Base-by-base conservation (phyloP, 2,113 vertebrate genomes). In the Heteronetta atricapilla region DNA sequence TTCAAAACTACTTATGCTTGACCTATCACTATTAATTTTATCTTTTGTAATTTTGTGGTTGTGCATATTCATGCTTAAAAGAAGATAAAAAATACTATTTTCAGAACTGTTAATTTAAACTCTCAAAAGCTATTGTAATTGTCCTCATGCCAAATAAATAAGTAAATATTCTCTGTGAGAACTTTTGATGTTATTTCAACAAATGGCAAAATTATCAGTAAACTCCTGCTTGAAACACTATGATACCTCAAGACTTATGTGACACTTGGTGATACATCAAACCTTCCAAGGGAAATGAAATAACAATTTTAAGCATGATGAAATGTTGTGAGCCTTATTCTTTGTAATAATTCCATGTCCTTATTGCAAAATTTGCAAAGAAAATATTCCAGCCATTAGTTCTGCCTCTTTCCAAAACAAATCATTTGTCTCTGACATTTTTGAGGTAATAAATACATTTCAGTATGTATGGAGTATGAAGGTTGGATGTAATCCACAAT, bases 131-230 rank as follows among this genome's bases (percentile, higher is more conserved):
- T 91, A 15, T 10, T 62, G 3, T 15, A 78, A 13, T 85, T 89
- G 94, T 95, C 18, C 44, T 62, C 36, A 63, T 66, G 3, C 1
- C 1, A 60, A 77, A 79, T 53, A 69, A 46, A 2, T 3, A 3
- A 40, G 15, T 34, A 13, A 42, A n/a, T 23, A 26, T 53, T 80
- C 40, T 80, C 26, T 90, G 38, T 62, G 72, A 77, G 33, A 78
- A 85, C 91, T 79, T 93, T 88, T 93, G 53, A 92, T 66, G 10
- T 91, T 82, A 76, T 90, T 96, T 81, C 79, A 75, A 69, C 22
- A 95, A 91, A 96, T 94, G 52, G 29, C 36, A 94, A 91, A 80
- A 77, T 78, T 86, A 80, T 77, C 73, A 95, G 69, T 85, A 91
- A 96, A 62, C 3, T 70, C 7, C 6, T 73, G 2, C 58, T 72